Evolutionary conservation across 2,797 vertebrate genomes (phyloP).

Genomic region (Tiaroga cobitis): DNA sequence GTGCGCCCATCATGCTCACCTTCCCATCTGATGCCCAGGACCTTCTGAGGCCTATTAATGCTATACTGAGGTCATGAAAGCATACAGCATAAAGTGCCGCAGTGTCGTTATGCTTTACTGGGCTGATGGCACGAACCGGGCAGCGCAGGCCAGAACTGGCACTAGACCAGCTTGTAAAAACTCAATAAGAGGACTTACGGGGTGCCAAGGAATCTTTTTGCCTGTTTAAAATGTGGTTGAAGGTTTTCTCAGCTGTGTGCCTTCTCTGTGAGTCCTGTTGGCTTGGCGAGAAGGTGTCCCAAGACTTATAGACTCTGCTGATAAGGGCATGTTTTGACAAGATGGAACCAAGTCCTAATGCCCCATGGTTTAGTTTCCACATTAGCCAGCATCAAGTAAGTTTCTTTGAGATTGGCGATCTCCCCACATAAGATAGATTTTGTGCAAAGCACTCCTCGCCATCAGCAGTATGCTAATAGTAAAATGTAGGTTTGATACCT

Average conservation of each 20-base stretch:
- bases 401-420: conserved; percentile 13
- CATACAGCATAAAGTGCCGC: conserved; percentile 57
- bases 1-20: neutral
- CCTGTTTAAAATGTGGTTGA: conserved; percentile 68
- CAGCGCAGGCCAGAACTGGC: conserved; percentile 57
- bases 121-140: conserved; percentile 20
- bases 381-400: conserved; percentile 36
- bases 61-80: conserved; percentile 57
- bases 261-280: conserved; percentile 50
- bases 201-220: conserved; percentile 66
- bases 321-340: conserved; percentile 66
- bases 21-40: conserved; percentile 46
- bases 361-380: conserved; percentile 36
- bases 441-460: neutral
- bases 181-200: conserved; percentile 69
- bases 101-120: conserved; percentile 14
- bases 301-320: conserved; percentile 28
- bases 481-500: conserved; percentile 5
- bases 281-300: neutral
- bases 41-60: conserved; percentile 12
- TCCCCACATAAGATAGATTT: conserved; percentile 37
- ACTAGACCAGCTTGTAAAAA: conserved; percentile 70
- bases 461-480: neutral
- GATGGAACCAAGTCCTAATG: conserved; percentile 28
- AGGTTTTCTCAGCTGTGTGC: conserved; percentile 69